phyloP scores from a whole-genome alignment of 2,797 vertebrate genomes.

The Helicolenus hilgendorfi region DNA sequence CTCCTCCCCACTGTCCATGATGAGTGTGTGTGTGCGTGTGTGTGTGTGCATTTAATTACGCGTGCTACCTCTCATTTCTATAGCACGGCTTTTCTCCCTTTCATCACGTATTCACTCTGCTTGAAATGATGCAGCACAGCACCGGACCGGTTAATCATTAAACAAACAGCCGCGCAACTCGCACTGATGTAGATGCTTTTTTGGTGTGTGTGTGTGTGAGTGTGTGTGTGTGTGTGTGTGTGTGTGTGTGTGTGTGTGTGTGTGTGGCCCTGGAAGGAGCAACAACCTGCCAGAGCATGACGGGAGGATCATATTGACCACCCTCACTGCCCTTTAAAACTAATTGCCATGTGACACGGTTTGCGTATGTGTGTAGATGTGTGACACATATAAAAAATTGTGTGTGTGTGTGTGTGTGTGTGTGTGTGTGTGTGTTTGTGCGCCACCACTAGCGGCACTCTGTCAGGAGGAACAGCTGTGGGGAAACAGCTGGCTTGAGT shows the following conservation, averaged over 20 bases:
- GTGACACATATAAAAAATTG: accelerated
- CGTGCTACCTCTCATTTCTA: constrained; percentile 7
- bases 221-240: constrained; percentile 8
- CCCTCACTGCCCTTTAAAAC: constrained; percentile 20
- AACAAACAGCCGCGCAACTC: constrained; percentile 2
- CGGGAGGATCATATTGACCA: constrained; percentile 27
- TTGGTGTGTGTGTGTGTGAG: background rate
- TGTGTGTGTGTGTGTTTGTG: background rate
- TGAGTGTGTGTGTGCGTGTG: background rate
- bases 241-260: background rate
- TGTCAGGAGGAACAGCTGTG: background rate
- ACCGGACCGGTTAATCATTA: constrained; percentile 53
- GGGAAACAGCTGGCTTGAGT: background rate
- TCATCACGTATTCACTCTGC: constrained; percentile 6
- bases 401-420: background rate
- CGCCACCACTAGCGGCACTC: background rate
- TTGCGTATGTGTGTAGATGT: background rate
- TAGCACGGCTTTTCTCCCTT: background rate
- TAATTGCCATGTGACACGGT: constrained; percentile 38
- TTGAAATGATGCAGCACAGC: constrained; percentile 29
- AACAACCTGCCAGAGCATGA: constrained; percentile 20
- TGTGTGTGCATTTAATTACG: background rate
- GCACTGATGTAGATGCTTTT: background rate
- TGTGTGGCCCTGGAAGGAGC: background rate
- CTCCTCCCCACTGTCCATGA: background rate